phyloP scores from a whole-genome alignment of 2,113 vertebrate genomes.

The Mesocricetus auratus region DNA sequence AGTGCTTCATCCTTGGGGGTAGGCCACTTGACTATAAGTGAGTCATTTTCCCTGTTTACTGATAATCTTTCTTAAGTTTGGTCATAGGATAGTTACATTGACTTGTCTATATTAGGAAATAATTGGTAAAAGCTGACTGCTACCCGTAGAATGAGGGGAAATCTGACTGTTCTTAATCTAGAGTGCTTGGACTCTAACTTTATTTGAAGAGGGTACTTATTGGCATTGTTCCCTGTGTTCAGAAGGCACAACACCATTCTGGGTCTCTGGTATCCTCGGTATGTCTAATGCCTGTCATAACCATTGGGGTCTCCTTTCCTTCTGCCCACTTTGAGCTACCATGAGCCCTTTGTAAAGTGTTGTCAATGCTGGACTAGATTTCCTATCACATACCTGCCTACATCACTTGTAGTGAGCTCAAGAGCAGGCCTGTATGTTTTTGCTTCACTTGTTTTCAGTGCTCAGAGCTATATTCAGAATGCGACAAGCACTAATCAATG shows the following conservation, averaged over 20 bases:
- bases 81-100: conserved; percentile 24
- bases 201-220: conserved; percentile 3
- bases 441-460: neutral
- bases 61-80: conserved; percentile 47
- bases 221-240: neutral
- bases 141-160: neutral
- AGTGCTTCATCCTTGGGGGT: neutral
- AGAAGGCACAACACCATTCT: neutral
- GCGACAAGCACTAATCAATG: neutral
- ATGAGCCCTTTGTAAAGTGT: neutral
- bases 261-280: neutral
- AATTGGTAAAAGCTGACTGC: neutral
- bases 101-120: conserved; percentile 40
- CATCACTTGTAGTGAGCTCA: conserved; percentile 23
- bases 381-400: neutral
- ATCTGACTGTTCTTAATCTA: neutral
- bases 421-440: conserved; percentile 8
- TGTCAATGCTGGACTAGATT: neutral
- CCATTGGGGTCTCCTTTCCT: neutral
- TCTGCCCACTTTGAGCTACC: neutral
- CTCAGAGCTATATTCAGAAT: neutral
- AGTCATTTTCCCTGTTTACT: neutral
- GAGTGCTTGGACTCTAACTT: neutral
- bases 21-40: conserved; percentile 27
- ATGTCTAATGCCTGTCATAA: neutral